Base-by-base conservation (phyloP, 35 echinoderm and acorn worm genomes). In the Diadema setosum region DNA sequence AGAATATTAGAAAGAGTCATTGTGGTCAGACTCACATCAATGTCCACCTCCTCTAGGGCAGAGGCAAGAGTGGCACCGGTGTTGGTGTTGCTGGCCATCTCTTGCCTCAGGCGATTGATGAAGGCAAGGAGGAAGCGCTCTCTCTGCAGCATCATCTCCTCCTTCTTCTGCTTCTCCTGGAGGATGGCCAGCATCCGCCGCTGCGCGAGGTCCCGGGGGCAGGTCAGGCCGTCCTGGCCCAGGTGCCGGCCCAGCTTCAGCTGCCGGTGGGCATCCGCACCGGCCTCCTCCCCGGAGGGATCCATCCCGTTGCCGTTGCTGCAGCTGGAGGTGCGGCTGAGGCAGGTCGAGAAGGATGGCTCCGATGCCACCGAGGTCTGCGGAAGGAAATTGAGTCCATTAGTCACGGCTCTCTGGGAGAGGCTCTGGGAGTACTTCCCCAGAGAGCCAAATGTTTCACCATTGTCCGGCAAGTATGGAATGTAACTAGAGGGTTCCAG, bases 171-270 rank as follows among this genome's bases (percentile, higher is more conserved):
- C 42, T 81, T 31, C 34, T 61, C 37, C 27, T 90, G 45, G 49
- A 90, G 84, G 26, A 97, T 82, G 5, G 76, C 94, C 39, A 93
- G 42, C 43, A 97, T 56, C 39, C 87, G 65, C 39, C 80, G 78
- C 73, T 97, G 94, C 33, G 56, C 24, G 21, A 83, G 70, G 21
- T 75, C 59, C 26, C 83, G 48, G 12, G 93, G 57, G 29, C 70
- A 52, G 3, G 94, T 97, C 90, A 97, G 50, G 8, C 94, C 94
- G 74, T 97, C 94, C 32, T 89, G 80, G 65, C 93, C 94, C 17
- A 97, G 74, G 52, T 93, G 94, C 23, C 83, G 78, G 7, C 94
- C 94, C 21, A 96, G 85, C 31, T 80, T 70, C 65, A 97, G 83
- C 18, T 57, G 57, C 45, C 94, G 85, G 21, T 78, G 73, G 73